Conservation (phyloP, 2,888 invertebrate species). For the Drosophila fungiperda region DNA sequence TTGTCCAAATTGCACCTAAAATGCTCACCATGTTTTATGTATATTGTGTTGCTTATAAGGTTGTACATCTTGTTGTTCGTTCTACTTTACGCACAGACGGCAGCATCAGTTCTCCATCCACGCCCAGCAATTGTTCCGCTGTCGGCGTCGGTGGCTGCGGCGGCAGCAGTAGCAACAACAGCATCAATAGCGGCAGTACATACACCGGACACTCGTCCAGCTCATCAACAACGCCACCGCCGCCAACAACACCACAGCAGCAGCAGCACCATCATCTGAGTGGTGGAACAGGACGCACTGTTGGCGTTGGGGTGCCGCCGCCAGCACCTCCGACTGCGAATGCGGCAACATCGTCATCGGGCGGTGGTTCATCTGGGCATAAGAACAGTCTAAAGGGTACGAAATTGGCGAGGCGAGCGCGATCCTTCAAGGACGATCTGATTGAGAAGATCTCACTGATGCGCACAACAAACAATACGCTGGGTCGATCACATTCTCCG, state of each 20-base stretch:
- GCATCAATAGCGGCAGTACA: constrained; percentile 59
- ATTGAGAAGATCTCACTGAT: constrained; percentile 95
- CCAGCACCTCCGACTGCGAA: constrained; percentile 64
- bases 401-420: constrained; percentile 93
- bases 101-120: constrained; percentile 84
- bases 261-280: neutral
- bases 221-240: constrained; percentile 63
- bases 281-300: constrained; percentile 9
- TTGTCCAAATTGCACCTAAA: neutral
- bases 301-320: constrained; percentile 33
- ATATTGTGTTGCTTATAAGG: neutral
- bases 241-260: constrained; percentile 44
- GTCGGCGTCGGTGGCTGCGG: constrained; percentile 49
- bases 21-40: neutral
- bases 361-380: constrained; percentile 86
- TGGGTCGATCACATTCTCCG: constrained; percentile 88
- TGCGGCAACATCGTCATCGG: constrained; percentile 9
- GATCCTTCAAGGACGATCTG: constrained; percentile 96
- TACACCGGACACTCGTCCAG: constrained; percentile 42
- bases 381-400: constrained; percentile 92
- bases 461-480: constrained; percentile 90
- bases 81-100: constrained; percentile 67
- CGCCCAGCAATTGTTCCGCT: constrained; percentile 78
- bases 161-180: constrained; percentile 59
- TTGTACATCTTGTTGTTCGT: neutral